Evolutionary conservation across 2,888 invertebrate genomes (phyloP), one percentile per base, ranked within the genome.

Genomic region (Trisateles emortualis): DNA sequence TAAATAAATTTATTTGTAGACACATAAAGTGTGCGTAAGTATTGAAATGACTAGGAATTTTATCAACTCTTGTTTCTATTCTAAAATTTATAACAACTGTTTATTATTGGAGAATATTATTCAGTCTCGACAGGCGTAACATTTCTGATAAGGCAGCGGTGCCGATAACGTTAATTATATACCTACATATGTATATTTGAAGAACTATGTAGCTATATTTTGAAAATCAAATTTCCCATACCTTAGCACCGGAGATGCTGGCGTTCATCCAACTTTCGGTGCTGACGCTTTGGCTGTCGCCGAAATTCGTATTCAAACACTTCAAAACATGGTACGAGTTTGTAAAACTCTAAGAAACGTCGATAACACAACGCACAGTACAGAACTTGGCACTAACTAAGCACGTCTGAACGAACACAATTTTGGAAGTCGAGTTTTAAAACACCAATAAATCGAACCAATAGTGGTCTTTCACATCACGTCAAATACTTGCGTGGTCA

Each of bases 241-340:
- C 92, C 92, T 92, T 87, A 88, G 88, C 78, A 84, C 84, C 81
- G 79, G 87, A 83, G 81, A 79, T 85, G 78, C 90, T 92, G 92
- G 92, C 90, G 88, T 89, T 88, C 92, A 92, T 92, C 92, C 92
- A 92, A 92, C 81, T 86, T 79, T 79, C 78, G 81, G 83, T 79
- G 79, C 73, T 80, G 81, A 84, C 87, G 85, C 83, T 78, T 81
- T 81, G 90, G 87, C 87, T 86, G 84, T 87, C 87, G 88, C 90
- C 88, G 88, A 90, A 87, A 79, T 77, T 83, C 74, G 76, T 74
- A 68, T 72, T 66, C 74, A 78, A 40, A 80, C 78, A 82, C 80
- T 80, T 84, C 74, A 81, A 73, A 82, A 78, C 81, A 82, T 77
- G 73, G 74, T 77, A 60, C 61, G 72, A 79, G 81, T 83, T 78